phyloP scores from a whole-genome alignment of 2,888 invertebrate genomes.

The Marasmarcha lunaedactyla region DNA sequence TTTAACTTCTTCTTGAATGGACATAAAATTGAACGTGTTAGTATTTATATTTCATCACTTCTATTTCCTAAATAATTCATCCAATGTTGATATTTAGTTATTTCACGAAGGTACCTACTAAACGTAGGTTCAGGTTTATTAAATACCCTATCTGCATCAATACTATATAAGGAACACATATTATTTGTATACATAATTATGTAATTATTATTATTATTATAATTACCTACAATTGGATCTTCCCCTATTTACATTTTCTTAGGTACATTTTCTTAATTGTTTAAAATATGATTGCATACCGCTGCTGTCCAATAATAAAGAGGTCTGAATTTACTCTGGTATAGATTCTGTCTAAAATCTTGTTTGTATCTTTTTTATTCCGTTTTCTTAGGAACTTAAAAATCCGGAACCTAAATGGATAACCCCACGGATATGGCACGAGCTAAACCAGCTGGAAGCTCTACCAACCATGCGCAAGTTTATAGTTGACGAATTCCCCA shows the following conservation, averaged over 20 bases:
- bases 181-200: no score
- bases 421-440: conserved; percentile 83
- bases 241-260: no score
- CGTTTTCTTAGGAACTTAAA: conserved; percentile 52
- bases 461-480: conserved; percentile 74
- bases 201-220: no score
- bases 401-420: conserved; percentile 89
- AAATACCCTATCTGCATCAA: not conserved
- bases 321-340: no score
- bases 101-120: not conserved
- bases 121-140: no score
- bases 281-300: no score
- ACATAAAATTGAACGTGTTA: conserved; percentile 70
- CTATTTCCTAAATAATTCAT: no score
- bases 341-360: not conserved
- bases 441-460: conserved; percentile 78
- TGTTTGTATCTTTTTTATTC: not conserved
- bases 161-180: no score
- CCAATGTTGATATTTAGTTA: not conserved
- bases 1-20: conserved; percentile 84
- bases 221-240: no score
- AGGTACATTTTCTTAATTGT: no score
- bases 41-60: no score
- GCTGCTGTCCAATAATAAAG: no score
- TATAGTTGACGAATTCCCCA: conserved; percentile 70